Evolutionary conservation across 2,888 invertebrate genomes (phyloP), one percentile per base, ranked within the genome.

Genomic region (Athalia circularis): DNA sequence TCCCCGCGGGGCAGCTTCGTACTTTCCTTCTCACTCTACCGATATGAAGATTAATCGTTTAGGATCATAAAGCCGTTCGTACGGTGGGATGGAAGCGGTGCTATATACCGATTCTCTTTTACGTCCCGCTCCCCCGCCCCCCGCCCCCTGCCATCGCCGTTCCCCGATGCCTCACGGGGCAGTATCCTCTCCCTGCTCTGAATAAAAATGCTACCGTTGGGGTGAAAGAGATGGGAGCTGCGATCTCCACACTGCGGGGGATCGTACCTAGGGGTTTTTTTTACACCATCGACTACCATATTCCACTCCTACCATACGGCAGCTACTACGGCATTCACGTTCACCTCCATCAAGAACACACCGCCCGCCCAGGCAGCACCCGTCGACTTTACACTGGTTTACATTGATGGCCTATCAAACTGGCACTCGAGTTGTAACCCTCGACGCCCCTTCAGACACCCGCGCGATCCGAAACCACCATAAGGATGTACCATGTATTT

Each of bases 321-420:
- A 29, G 29, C 13, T 47, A 57, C 68, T 52, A 52, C 52, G 29
- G 68, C 43, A 52, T 50, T 54, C 13, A 48, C 15, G 45, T 13
- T 6, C 64, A 47, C 13, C 64, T 64, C 64, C 64, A 64, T 64
- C 64, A 45, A 11, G 43, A n/a, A 43, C 43, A 62, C 62, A 62
- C 3, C 65, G 52, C 43, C 13, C 8, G 29, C 29, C 29, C 29
- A 29, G 9, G 57, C 43, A 57, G 6, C 74, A 72, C 62, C 82
- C 81, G 78, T 77, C 82, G 82, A 86, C 85, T 86, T 86, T 86
- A 85, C 86, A 85, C 86, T 86, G 86, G 86, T 86, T 86, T 86
- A 86, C 86, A 86, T 87, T 86, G 87, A 87, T 87, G 85, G 86
- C 79, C 86, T 84, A 85, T 86, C 85, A 85, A 86, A 86, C 82